A percentile compares a stretch with the other conserved stretches of the same genome.
phyloP scores from a whole-genome alignment of 2,888 invertebrate species.

The Polydrusus cervinus region DNA sequence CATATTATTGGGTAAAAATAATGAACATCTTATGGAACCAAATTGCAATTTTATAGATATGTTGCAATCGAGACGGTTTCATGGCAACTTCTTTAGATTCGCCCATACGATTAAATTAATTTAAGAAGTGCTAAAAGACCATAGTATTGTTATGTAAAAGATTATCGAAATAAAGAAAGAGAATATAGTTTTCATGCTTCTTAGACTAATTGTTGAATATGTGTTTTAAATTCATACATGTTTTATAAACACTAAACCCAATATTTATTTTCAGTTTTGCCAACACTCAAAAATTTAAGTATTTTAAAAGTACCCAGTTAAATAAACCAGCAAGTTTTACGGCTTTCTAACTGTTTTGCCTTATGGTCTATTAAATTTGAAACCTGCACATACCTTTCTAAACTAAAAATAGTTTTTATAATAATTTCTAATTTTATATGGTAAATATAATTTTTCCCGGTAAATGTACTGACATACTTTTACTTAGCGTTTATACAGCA shows the following conservation, averaged over 20 bases:
- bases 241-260: background rate
- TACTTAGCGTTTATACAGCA: background rate
- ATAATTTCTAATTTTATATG: slow-evolving; percentile 10
- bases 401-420: slow-evolving; percentile 18
- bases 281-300: slow-evolving; percentile 13
- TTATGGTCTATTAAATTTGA: slow-evolving; percentile 7
- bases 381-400: slow-evolving; percentile 18
- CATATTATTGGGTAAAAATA: no score
- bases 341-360: slow-evolving; percentile 3
- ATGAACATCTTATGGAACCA: no score
- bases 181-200: background rate
- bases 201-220: no score
- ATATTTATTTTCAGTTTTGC: slow-evolving; percentile 9
- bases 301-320: slow-evolving; percentile 2
- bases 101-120: no score
- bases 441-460: background rate
- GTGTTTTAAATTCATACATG: background rate
- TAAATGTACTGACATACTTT: background rate
- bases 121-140: no score
- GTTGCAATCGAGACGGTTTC: no score
- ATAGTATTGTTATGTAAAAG: no score
- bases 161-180: no score
- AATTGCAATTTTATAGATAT: no score
- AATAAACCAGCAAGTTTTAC: slow-evolving; percentile 12
- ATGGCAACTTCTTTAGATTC: no score